Percentiles rank a stretch among this genome's conserved stretches.
These are phyloP conservation scores for Genyomyrus donnyi DNA, from an alignment of 2,113 vertebrate species.

Conservation along the genomic window DNA sequence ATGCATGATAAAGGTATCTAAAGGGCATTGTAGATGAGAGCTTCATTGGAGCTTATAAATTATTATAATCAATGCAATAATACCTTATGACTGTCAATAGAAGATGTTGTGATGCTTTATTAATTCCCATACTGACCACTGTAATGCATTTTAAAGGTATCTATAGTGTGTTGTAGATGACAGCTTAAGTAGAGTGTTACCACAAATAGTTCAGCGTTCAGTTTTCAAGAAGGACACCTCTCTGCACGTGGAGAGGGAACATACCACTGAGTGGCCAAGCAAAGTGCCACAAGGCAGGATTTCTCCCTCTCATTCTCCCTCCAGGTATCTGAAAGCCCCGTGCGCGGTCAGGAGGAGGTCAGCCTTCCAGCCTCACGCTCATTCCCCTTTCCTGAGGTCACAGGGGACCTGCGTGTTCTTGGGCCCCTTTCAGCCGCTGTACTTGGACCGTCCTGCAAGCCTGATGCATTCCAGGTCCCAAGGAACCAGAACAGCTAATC, in stretches of 20 bases:
- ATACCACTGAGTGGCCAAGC: neutral
- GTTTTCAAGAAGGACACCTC: neutral
- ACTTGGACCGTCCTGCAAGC: neutral
- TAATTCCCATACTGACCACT: neutral
- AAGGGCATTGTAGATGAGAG: neutral
- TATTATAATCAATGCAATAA: neutral
- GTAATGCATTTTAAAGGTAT: neutral
- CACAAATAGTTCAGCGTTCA: neutral
- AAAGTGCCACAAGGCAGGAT: neutral
- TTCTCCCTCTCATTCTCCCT: neutral
- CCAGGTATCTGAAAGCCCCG: neutral
- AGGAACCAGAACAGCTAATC: conserved; percentile 38
- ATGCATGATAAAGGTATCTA: neutral
- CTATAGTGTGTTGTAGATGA: neutral
- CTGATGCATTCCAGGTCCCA: neutral
- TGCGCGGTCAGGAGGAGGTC: neutral
- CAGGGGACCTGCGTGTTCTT: neutral
- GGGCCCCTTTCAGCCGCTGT: neutral
- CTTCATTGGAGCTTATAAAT: neutral
- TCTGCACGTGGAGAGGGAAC: neutral
- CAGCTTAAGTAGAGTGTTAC: neutral
- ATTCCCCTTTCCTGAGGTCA: neutral
- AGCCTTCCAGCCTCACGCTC: neutral
- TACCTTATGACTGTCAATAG: neutral
- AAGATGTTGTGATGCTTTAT: neutral